These are phyloP conservation scores for Eupithecia inturbata DNA, from an alignment of 2,888 invertebrate species.

Conservation along the genomic window DNA sequence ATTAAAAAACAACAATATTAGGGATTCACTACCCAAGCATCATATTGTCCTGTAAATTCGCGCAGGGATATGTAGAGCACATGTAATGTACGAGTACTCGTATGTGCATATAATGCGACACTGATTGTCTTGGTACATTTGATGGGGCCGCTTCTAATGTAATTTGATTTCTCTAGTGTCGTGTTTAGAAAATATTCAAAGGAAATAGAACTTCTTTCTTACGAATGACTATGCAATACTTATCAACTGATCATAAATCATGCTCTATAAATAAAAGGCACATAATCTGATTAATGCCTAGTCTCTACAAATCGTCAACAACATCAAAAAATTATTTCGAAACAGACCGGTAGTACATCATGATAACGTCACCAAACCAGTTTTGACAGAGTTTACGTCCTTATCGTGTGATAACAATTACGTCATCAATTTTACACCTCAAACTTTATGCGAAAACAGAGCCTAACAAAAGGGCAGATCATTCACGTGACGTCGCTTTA, in stretches of 20 bases:
- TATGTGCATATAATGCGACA: too few relatives aligned
- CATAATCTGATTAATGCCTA: neutral
- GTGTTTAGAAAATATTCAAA: neutral
- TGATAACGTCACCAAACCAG: conserved; percentile 21
- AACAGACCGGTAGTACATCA: conserved; percentile 22
- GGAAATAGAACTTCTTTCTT: neutral
- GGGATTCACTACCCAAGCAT: neutral
- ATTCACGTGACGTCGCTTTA: neutral
- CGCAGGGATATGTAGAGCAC: neutral
- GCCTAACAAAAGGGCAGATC: neutral
- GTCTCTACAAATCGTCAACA: neutral
- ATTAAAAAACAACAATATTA: too few relatives aligned
- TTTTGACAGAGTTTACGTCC: conserved; percentile 1
- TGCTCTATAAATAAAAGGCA: neutral
- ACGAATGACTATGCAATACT: neutral
- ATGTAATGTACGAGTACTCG: too few relatives aligned
- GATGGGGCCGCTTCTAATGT: neutral
- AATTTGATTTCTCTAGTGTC: neutral
- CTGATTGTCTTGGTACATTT: neutral
- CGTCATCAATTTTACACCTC: neutral
- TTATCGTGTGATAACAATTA: neutral
- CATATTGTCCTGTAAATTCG: neutral
- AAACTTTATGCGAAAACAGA: neutral
- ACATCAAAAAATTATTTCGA: neutral
- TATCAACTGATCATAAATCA: neutral